Percentiles rank a stretch among this genome's conserved stretches.
These are phyloP conservation scores for Rhinichthys klamathensis DNA, from an alignment of 2,113 vertebrate genomes.

Conservation along the genomic window DNA sequence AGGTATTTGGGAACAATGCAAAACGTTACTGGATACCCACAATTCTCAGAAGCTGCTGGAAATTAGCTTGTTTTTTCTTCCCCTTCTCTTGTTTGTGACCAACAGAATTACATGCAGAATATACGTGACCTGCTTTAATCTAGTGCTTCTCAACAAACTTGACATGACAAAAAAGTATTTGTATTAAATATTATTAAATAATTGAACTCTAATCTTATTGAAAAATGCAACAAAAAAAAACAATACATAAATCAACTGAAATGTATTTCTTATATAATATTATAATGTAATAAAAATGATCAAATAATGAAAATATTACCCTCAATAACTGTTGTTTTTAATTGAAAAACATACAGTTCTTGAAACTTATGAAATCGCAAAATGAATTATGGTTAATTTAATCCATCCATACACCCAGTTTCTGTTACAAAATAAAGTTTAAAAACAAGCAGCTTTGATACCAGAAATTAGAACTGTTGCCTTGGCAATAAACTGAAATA, in stretches of 20 bases:
- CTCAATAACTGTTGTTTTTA: too few species aligned
- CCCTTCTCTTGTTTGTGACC: neutral
- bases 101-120: neutral
- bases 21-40: neutral
- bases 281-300: neutral
- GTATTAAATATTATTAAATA: neutral
- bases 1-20: constrained; percentile 18
- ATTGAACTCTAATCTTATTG: neutral
- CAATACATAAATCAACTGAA: neutral
- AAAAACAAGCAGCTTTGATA: neutral
- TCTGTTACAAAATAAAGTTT: neutral
- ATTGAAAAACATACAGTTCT: too few species aligned
- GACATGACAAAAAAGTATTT: neutral
- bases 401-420: neutral
- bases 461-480: too few species aligned
- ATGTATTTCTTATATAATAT: neutral
- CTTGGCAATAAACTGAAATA: too few species aligned
- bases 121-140: neutral
- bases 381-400: neutral
- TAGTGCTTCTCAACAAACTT: neutral
- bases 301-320: too few species aligned
- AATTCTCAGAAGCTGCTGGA: neutral
- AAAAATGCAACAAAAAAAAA: neutral
- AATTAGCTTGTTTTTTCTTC: neutral
- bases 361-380: neutral